Percentiles rank a stretch among this genome's conserved stretches.
Conservation (phyloP, 2,888 invertebrate genomes). For the Trissoscelio sp. region DNA sequence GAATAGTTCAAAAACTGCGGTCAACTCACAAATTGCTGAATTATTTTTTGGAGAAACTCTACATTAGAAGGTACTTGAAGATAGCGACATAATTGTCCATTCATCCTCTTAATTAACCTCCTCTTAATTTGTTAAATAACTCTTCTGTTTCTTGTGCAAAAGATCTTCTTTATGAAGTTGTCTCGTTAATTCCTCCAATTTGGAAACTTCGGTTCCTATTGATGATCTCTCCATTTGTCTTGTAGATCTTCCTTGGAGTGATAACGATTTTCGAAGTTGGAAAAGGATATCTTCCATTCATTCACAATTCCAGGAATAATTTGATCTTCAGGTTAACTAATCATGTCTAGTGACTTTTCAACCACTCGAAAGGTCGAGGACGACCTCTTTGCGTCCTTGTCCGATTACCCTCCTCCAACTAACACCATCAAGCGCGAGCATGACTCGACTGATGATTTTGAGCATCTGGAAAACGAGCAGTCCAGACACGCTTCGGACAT, state of each 20-base stretch:
- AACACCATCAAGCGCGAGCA: constrained; percentile 85
- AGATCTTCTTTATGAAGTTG: neutral
- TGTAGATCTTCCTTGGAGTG: neutral
- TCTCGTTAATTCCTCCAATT: neutral
- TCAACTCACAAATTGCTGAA: too few relatives aligned
- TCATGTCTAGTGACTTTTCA: constrained; percentile 61
- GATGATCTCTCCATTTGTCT: neutral
- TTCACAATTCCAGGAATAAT: neutral
- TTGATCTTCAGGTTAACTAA: neutral
- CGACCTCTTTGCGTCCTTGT: constrained; percentile 46
- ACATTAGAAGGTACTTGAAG: neutral
- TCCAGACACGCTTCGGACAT: constrained; percentile 71
- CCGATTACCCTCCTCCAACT: constrained; percentile 42
- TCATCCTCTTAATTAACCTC: neutral
- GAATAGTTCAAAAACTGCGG: too few relatives aligned
- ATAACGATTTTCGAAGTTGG: too few relatives aligned
- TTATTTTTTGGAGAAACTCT: too few relatives aligned
- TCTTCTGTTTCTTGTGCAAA: neutral
- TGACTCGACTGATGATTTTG: constrained; percentile 90
- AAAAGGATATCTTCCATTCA: neutral
- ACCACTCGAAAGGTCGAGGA: constrained; percentile 52
- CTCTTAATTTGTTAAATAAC: neutral
- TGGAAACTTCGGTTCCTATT: neutral
- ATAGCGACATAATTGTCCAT: neutral
- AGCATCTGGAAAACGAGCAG: constrained; percentile 88